Evolutionary conservation across 2,888 invertebrate genomes (phyloP), one percentile per base, ranked within the genome.

Genomic region (Lasioglossum lativentre): DNA sequence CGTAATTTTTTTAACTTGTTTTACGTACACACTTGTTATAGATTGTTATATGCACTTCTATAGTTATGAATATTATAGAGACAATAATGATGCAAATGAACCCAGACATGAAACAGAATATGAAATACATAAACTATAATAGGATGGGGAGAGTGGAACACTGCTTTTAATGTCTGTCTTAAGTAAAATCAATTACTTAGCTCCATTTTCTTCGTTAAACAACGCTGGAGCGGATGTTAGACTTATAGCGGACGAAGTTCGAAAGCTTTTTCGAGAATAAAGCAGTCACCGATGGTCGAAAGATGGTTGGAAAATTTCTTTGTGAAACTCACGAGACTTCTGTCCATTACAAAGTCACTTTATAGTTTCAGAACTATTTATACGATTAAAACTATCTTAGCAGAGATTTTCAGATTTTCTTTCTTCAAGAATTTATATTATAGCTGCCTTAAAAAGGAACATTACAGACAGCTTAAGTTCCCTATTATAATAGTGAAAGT

Each of bases 281-380:
- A 66, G 66, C 19, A 30, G 34, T 34, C 34, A 19, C 30, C 23
- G 34, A 66, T 19, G 30, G 19, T 19, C 34, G 34, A 34, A 34
- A 66, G 66, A 66, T 19, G 34, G 34, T 8, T 19, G 19, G 66
- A 34, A 34, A 66, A 66, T 66, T 66, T 66, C 66, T 66, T 66
- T 38, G 10, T 19, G 38, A 38, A 68, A 30, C 34, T 10, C 23
- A 23, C 38, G 38, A 19, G 23, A 68, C 68, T 38, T 38, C 10
- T 38, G 23, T 38, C 68, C 38, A 38, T 38, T 38, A 34, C 68
- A 23, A 38, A 38, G 68, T 68, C 38, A 38, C 23, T 38, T 68
- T 23, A 68, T 38, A 23, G 34, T 68, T 38, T 68, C 68, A 68
- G 38, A 68, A 68, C 38, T 68, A 68, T 38, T 68, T 66, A 66